A percentile compares a stretch with the other conserved stretches of the same genome.
Evolutionary conservation across 2,888 invertebrate species (phyloP).

Genomic region (Limnephilus rhombicus): DNA sequence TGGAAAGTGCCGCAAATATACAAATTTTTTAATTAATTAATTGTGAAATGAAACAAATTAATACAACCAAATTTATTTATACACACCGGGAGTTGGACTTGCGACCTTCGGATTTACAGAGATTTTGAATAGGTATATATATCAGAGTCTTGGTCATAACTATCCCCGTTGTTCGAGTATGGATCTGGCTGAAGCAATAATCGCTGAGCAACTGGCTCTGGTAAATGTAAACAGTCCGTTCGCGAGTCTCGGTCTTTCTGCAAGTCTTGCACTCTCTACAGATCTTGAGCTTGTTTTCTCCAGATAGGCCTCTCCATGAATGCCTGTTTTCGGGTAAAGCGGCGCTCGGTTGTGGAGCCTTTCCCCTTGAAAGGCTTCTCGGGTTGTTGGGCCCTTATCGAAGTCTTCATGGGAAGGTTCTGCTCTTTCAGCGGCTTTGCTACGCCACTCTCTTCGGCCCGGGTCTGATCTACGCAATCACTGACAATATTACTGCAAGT

Average conservation of each 20-base stretch:
- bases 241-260: neutral
- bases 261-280: neutral
- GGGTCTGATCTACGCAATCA: constrained; percentile 60
- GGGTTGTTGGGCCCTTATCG: neutral
- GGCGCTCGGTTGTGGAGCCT: neutral
- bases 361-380: neutral
- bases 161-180: neutral
- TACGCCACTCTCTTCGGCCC: constrained; percentile 51
- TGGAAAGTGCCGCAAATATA: too few relatives aligned
- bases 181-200: constrained; percentile 42
- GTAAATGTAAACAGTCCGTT: constrained; percentile 28
- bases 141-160: constrained; percentile 21
- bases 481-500: constrained; percentile 47
- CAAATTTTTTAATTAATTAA: too few relatives aligned
- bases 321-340: neutral
- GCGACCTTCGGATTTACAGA: too few relatives aligned
- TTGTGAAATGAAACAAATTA: too few relatives aligned
- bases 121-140: too few relatives aligned
- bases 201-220: constrained; percentile 48
- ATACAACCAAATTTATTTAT: too few relatives aligned
- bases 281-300: neutral
- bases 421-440: constrained; percentile 37
- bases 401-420: neutral
- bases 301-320: neutral
- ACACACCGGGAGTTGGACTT: too few relatives aligned